Evolutionary conservation across 2,797 vertebrate genomes (phyloP), one percentile per base, ranked within the genome.

Genomic region (Diplodus sargus): DNA sequence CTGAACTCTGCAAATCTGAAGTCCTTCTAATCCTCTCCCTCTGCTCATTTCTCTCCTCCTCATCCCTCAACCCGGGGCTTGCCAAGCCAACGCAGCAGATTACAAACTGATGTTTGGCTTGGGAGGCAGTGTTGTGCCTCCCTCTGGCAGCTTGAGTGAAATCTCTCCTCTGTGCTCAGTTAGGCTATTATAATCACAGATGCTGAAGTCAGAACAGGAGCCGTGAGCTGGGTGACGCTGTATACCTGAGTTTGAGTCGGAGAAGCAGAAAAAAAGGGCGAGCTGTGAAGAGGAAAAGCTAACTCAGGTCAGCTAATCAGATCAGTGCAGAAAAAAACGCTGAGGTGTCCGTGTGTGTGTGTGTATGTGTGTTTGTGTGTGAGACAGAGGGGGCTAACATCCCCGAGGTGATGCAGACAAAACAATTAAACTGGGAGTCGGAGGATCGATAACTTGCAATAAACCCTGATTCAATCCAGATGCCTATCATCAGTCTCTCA

Each of bases 51-150:
- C 81, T 74, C 54, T 79, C 71, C 74, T 80, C 57, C 78, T 81
- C 81, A 78, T 80, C 65, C 68, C 75, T 72, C 48, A 82, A 42
- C 58, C 65, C n/a, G n/a, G 25, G 23, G 48, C 76, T 76, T 47
- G 78, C 81, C 34, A 57, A 80, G 79, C 81, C 79, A 81, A 70
- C 60, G 70, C 89, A 83, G 90, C 88, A 92, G 85, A 88, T 90
- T 60, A 84, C 62, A 80, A 85, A 81, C 53, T 76, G 84, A 68
- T 88, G 85, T 90, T 86, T 82, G 83, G 79, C 70, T 85, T 63
- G 68, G 39, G 70, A 78, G 59, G 74, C 73, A 48, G 54, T 13
- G 18, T 61, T 79, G 71, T 77, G 74, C 77, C 70, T 62, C 82
- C 70, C 14, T 17, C 74, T 70, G 82, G 74, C 79, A 68, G 76